Conservation (phyloP, 2,888 invertebrate genomes). For the Plusia festucae region DNA sequence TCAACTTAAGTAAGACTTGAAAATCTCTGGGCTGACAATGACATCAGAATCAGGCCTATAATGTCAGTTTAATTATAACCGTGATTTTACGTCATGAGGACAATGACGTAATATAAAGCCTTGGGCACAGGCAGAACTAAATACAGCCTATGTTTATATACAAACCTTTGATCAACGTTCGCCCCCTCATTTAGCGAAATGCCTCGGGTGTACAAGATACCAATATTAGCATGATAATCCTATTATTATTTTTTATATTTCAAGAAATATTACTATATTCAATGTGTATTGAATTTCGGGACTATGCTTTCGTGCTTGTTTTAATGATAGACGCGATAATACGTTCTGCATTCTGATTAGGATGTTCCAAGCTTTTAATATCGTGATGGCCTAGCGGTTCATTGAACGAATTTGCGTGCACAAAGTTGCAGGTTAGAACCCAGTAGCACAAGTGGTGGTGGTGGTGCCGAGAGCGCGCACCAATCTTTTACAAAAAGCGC, state of each 20-base stretch:
- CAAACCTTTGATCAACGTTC: conserved; percentile 19
- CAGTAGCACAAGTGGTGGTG: too few relatives aligned
- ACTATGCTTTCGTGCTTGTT: too few relatives aligned
- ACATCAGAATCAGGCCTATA: neutral
- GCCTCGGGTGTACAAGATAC: conserved; percentile 23
- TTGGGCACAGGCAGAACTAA: conserved; percentile 7
- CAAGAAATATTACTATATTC: conserved; percentile 10
- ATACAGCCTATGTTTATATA: conserved; percentile 32
- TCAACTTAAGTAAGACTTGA: too few relatives aligned
- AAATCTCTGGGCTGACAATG: neutral
- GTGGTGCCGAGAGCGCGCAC: too few relatives aligned
- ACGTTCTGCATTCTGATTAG: too few relatives aligned
- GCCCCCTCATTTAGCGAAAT: conserved; percentile 26
- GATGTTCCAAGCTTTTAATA: too few relatives aligned
- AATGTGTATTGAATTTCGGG: neutral
- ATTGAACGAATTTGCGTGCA: too few relatives aligned
- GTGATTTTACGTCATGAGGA: neutral
- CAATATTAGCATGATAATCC: conserved; percentile 41
- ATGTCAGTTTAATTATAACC: neutral
- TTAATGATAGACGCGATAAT: too few relatives aligned
- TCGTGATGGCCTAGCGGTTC: too few relatives aligned
- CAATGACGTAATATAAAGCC: neutral
- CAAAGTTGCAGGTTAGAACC: too few relatives aligned
- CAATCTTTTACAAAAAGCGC: too few relatives aligned
- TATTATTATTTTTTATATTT: conserved; percentile 19